These are phyloP conservation scores for Drosophila saltans DNA, from an alignment of 1,140 invertebrate species.

Conservation along the genomic window DNA sequence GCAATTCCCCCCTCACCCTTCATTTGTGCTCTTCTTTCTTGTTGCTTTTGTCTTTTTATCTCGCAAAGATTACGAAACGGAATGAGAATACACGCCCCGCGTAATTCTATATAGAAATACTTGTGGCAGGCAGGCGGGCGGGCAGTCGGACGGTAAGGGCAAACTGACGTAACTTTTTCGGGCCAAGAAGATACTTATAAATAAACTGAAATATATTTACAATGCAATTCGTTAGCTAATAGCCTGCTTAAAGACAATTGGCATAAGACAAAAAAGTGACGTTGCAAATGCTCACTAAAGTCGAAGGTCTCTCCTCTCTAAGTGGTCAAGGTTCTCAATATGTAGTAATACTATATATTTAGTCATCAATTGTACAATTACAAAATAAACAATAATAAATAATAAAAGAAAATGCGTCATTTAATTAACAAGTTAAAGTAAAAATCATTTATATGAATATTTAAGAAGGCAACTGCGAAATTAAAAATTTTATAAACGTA, in stretches of 20 bases:
- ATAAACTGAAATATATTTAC: slow-evolving; percentile 16
- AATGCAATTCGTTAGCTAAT: slow-evolving; percentile 20
- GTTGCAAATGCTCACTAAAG: slow-evolving; percentile 3
- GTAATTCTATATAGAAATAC: slow-evolving; percentile 15
- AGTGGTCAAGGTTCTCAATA: slow-evolving; percentile 2
- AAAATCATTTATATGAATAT: slow-evolving; percentile 8
- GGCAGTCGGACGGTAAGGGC: background rate
- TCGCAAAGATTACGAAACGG: slow-evolving; percentile 10
- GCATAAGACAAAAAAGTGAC: slow-evolving; percentile 9
- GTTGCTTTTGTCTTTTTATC: slow-evolving; percentile 7
- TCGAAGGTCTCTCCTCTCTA: slow-evolving; percentile 11
- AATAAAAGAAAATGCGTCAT: background rate
- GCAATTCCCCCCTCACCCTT: slow-evolving; percentile 7
- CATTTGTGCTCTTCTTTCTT: slow-evolving; percentile 2
- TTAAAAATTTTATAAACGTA: background rate
- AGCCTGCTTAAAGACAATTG: background rate
- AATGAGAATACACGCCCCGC: slow-evolving; percentile 5
- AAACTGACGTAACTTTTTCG: slow-evolving; percentile 3
- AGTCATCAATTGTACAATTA: background rate
- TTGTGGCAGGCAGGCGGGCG: background rate
- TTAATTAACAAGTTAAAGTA: background rate
- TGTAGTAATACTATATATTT: background rate
- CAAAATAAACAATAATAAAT: background rate
- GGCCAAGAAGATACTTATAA: slow-evolving; percentile 16
- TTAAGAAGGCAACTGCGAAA: slow-evolving; percentile 6